A percentile compares a stretch with the other conserved stretches of the same genome.
Conservation (phyloP, 2,113 vertebrate genomes). For the Sinocyclocheilus maitianheensis region DNA sequence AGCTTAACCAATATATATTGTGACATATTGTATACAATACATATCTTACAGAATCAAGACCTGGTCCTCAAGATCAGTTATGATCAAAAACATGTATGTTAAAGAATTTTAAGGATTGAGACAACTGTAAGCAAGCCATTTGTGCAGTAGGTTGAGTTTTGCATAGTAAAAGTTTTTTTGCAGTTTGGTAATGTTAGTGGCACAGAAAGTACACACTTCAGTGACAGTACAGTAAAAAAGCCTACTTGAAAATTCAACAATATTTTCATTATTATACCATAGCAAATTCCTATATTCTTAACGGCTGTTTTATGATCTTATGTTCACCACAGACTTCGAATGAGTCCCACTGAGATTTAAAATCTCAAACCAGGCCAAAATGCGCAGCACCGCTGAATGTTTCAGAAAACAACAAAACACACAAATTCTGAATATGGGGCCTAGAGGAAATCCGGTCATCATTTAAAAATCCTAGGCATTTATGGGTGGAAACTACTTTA, state of each 20-base stretch:
- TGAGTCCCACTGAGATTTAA: not conserved
- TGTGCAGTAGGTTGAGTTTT: not conserved
- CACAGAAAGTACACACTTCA: not conserved
- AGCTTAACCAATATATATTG: not conserved
- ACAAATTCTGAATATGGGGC: not conserved
- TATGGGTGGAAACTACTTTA: conserved; percentile 10
- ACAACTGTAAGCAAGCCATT: not conserved
- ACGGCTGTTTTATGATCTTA: not conserved
- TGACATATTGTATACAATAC: no score
- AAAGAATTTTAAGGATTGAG: not conserved
- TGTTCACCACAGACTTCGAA: not conserved
- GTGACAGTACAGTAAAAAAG: not conserved
- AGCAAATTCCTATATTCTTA: not conserved
- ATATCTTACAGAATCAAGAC: no score
- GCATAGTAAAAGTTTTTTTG: not conserved
- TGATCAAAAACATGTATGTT: not conserved
- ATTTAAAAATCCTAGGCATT: conserved; percentile 34
- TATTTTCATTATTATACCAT: not conserved
- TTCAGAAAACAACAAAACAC: conserved; percentile 4
- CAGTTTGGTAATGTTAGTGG: not conserved
- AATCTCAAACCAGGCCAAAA: not conserved
- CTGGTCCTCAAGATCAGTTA: not conserved
- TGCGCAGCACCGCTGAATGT: not conserved
- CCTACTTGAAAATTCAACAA: not conserved
- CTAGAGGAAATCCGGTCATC: conserved; percentile 24